Evolutionary conservation across 1,140 invertebrate genomes (phyloP), one percentile per base, ranked within the genome.

Genomic region (Drosophila parvula): DNA sequence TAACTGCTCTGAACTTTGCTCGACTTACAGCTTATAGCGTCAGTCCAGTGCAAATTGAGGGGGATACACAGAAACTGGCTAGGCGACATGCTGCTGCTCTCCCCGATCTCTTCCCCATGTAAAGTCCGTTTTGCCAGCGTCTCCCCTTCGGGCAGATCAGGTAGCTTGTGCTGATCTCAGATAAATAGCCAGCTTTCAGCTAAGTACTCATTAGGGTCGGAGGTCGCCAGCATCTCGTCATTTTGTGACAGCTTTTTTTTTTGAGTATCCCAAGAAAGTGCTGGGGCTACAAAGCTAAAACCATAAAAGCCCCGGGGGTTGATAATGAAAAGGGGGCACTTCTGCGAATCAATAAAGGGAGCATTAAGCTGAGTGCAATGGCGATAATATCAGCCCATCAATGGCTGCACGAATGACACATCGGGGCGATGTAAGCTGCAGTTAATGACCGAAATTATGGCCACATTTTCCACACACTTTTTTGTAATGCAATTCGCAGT

Each of bases 1-100:
- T 63, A 84, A 83, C 80, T 88, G 73, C 60, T 75, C 77, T 88
- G 84, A 88, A 88, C 84, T 88, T 88, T 89, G 84, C 61, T 65
- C 84, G 51, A 71, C 68, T 74, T 74, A n/a, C n/a, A n/a, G 84
- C 62, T 10, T 51, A 38, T 67, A 50, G 16, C 50, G 34, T 12
- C 45, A 56, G 62, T 16, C 32, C 32, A 38, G 30, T 27, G 44
- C n/a, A 53, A 38, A 63, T 40, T 11, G 48, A 60, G 45, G 30
- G 22, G 30, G 22, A 18, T 7, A n/a, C 22, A 27, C 41, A 62
- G 48, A 61, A 44, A 36, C 38, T 69, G 27, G 43, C 60, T 61
- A 47, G 28, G 27, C 28, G n/a, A 28, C 45, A 48, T 9, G 62
- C 38, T 57, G 62, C 38, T 57, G 41, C 32, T 59, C 43, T 63